Percentiles rank a stretch among this genome's conserved stretches.
Evolutionary conservation across 2,888 invertebrate genomes (phyloP).

Genomic region (Sclerodermus sp.): DNA sequence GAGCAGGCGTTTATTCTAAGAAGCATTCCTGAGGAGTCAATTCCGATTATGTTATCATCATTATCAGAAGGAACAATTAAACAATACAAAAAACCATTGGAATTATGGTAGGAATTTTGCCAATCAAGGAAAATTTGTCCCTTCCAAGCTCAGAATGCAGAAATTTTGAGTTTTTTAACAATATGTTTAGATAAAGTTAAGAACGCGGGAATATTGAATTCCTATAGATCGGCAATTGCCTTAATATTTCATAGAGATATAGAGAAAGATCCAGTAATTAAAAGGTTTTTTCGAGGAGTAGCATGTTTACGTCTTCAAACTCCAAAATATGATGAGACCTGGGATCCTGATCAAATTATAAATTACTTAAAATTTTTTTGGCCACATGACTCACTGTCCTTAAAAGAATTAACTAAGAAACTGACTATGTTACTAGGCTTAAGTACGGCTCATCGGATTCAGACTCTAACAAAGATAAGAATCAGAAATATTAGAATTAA

Average conservation of each 20-base stretch:
- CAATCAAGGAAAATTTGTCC: neutral
- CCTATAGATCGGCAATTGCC: neutral
- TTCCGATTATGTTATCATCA: no score
- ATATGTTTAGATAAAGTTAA: neutral
- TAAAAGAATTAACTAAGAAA: neutral
- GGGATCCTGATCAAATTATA: neutral
- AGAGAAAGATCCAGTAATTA: neutral
- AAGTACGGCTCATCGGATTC: neutral
- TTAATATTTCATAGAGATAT: neutral
- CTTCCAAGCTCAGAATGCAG: neutral
- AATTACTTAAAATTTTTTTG: neutral
- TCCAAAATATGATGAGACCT: neutral
- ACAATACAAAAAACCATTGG: neutral
- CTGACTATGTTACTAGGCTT: neutral
- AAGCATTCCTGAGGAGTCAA: no score
- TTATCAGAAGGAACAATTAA: neutral
- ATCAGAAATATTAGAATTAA: neutral
- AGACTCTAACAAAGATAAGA: neutral
- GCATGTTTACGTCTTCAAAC: neutral
- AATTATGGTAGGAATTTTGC: neutral
- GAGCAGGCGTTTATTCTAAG: no score
- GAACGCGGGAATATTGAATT: neutral
- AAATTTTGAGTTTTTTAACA: neutral
- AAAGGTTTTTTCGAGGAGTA: neutral
- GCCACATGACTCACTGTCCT: neutral